A percentile compares a stretch with the other conserved stretches of the same genome.
These are phyloP conservation scores for Propithecus deckenii DNA, from an alignment of 2,797 vertebrate species.

Conservation along the genomic window DNA sequence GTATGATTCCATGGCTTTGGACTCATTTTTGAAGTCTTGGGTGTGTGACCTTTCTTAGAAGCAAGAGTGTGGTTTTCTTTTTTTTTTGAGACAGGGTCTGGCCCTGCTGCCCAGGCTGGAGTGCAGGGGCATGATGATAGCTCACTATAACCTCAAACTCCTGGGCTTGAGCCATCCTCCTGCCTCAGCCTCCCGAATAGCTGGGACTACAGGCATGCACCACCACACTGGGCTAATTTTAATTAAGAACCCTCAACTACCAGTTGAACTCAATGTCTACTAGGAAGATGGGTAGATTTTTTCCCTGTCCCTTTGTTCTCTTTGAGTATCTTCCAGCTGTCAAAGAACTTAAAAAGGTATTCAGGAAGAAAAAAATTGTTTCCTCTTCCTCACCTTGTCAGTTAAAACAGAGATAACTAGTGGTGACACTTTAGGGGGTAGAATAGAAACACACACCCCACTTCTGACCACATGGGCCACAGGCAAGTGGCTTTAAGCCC, in stretches of 20 bases:
- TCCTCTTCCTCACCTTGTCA: conserved; percentile 37
- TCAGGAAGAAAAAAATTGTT: not conserved
- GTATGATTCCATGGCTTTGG: conserved; percentile 35
- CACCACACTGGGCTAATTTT: not conserved
- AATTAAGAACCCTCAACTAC: conserved; percentile 32
- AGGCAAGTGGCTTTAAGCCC: conserved; percentile 38
- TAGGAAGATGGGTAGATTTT: conserved; percentile 48
- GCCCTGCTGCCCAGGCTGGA: not conserved
- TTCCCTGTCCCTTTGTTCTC: conserved; percentile 1
- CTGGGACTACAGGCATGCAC: not conserved
- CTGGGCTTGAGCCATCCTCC: too few species aligned
- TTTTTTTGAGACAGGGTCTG: not conserved
- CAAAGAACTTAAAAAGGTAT: conserved; percentile 38
- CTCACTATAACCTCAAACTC: not conserved
- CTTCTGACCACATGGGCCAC: conserved; percentile 32
- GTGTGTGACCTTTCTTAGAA: conserved; percentile 33
- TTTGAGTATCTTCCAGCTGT: not conserved
- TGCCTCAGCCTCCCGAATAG: not conserved
- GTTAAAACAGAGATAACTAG: conserved; percentile 54
- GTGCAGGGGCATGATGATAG: not conserved
- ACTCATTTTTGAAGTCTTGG: conserved; percentile 41
- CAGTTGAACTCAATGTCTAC: conserved; percentile 14
- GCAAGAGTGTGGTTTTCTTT: not conserved
- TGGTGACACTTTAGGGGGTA: conserved; percentile 35
- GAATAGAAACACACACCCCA: conserved; percentile 40